Base-by-base conservation (phyloP, 92 coral and sea anemone species). In the Palythoa caribaeorum region DNA sequence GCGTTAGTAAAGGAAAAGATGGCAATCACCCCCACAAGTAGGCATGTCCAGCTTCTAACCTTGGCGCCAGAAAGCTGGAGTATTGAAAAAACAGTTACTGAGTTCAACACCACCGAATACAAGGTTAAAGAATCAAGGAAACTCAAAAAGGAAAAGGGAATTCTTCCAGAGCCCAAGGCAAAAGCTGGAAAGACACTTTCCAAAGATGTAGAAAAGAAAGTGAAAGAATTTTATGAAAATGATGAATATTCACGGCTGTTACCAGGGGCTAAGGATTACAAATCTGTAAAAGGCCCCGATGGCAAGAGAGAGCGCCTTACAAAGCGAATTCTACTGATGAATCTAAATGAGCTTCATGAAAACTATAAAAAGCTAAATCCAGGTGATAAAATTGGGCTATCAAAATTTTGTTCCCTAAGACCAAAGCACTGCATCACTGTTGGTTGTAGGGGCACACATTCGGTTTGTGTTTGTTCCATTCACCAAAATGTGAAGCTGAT, bases 41-140 rank as follows among this genome's bases (percentile, higher is more conserved):
- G 44, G 35, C 44, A 70, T 44, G 13, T 63, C 35, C 74, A 28
- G 74, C 74, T 70, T 9, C 13, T 6, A 70, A 70, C 74, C 35
- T 81, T 85, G 21, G 77, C 88, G 21, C 81, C 73, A 65, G 88
- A 85, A 57, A 71, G 71, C 8, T 85, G 69, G 88, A 71, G 69
- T 28, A 15, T 57, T n/a, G 51, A 48, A 72, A 35, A 48, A 38
- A 39, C 88, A 44, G 88, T 81, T 4, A 19, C 73, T 5, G 59
- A 71, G 21, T 85, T 84, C 37, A 36, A 36, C 88, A 15, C 73
- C 75, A 85, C 17, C 35, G 77, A 73, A 3, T 40, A 78, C 65
- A 68, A 17, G 40, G 88, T 72, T 20, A 73, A 81, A 53, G 51
- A 85, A 55, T 65, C 73, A 57, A 85, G 60, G 78, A 28, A 28